A percentile compares a stretch with the other conserved stretches of the same genome.
Conservation (phyloP, 2,888 invertebrate genomes). For the Petrolisthes cinctipes region DNA sequence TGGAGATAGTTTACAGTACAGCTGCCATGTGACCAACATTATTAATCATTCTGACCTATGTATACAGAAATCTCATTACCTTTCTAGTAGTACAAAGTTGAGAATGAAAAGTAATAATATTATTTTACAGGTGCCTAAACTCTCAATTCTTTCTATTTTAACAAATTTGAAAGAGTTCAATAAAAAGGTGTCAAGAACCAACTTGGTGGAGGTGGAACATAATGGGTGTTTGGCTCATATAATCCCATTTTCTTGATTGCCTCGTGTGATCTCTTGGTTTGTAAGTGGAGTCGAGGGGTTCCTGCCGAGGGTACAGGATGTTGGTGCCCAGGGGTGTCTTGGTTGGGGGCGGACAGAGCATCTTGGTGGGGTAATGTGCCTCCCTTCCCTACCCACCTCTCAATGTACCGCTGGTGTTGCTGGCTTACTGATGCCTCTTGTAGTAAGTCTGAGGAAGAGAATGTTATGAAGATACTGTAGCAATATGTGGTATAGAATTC, state of each 20-base stretch:
- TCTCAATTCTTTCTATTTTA: too few relatives aligned
- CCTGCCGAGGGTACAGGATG: neutral
- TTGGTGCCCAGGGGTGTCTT: neutral
- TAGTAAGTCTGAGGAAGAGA: constrained; percentile 23
- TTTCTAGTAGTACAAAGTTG: too few relatives aligned
- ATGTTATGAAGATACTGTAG: neutral
- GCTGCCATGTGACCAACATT: too few relatives aligned
- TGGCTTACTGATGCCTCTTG: constrained; percentile 47
- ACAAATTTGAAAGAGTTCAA: too few relatives aligned
- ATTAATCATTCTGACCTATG: too few relatives aligned
- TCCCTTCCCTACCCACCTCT: constrained; percentile 44
- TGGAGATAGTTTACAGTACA: too few relatives aligned
- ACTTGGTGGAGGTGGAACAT: constrained; percentile 58
- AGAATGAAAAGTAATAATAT: too few relatives aligned
- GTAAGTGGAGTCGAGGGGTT: constrained; percentile 34
- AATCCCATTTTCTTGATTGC: constrained; percentile 46
- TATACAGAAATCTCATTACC: too few relatives aligned
- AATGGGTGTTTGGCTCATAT: constrained; percentile 47
- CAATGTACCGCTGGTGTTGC: constrained; percentile 54
- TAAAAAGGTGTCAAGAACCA: neutral
- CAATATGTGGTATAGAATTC: neutral
- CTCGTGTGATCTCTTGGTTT: constrained; percentile 43
- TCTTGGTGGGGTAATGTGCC: constrained; percentile 36
- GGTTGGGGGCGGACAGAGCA: constrained; percentile 39
- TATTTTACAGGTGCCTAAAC: too few relatives aligned